Conservation (phyloP, 2,113 vertebrate species). For the Sciurus niger region DNA sequence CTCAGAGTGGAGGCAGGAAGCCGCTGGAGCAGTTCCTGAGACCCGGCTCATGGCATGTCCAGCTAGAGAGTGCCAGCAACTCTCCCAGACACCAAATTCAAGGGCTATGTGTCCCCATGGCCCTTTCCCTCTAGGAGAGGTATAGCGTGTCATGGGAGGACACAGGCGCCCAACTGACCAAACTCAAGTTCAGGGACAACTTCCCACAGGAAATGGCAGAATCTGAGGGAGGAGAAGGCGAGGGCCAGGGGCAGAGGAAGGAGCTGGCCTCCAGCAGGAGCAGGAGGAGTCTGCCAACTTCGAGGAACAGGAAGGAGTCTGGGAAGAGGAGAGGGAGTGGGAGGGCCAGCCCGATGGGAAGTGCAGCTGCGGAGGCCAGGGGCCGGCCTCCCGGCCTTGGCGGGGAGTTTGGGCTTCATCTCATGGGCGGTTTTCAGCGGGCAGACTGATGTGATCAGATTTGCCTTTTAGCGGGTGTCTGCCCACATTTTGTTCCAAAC, state of each 20-base stretch:
- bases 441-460: not conserved
- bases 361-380: not conserved
- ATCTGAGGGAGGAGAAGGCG: not conserved
- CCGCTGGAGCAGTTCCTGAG: too few species aligned
- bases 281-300: not conserved
- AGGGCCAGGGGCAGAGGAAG: rapidly evolving
- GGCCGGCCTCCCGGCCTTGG: not conserved
- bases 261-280: not conserved
- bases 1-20: not conserved
- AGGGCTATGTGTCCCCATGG: rapidly evolving
- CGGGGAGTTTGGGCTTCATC: not conserved
- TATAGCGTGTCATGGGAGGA: rapidly evolving
- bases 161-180: not conserved
- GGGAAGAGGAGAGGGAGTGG: not conserved
- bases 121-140: not conserved
- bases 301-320: not conserved
- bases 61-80: not conserved
- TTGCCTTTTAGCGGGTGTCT: not conserved
- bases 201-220: not conserved
- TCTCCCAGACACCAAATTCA: not conserved
- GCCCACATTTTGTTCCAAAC: not conserved
- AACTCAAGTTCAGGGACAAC: not conserved
- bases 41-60: not conserved
- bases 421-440: not conserved
- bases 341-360: rapidly evolving